Percentiles rank a stretch among this genome's conserved stretches.
Conservation (phyloP, 2,113 vertebrate genomes). For the Hyperopisus bebe region DNA sequence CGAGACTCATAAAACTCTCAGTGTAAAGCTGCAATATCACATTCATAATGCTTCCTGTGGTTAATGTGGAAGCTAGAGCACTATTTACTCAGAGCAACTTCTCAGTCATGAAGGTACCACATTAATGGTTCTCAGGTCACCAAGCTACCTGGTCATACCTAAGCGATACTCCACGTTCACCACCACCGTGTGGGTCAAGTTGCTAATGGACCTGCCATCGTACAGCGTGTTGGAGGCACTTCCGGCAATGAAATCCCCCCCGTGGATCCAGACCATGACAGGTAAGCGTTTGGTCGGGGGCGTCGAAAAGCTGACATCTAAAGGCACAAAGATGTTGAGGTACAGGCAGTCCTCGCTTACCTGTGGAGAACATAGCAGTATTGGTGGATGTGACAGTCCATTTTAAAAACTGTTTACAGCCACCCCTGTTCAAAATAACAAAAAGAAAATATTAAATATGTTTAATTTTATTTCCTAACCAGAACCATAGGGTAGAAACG, state of each 20-base stretch:
- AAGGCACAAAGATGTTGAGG: conserved; percentile 62
- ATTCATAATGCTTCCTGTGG: background rate
- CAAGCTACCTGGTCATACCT: conserved; percentile 41
- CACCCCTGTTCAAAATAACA: background rate
- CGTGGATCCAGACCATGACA: conserved; percentile 69
- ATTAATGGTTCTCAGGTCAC: conserved; percentile 15
- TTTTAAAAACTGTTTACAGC: background rate
- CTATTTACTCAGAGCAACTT: background rate
- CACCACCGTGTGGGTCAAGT: conserved; percentile 58
- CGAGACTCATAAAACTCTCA: background rate
- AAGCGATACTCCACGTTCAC: conserved; percentile 62
- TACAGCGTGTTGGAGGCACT: conserved; percentile 64
- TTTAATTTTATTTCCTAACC: background rate
- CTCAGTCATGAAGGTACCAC: background rate
- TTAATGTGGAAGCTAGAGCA: background rate
- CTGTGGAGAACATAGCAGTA: conserved; percentile 31
- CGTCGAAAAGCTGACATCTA: conserved; percentile 44
- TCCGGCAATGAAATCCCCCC: conserved; percentile 63
- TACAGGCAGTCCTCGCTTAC: conserved; percentile 68
- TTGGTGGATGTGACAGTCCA: background rate
- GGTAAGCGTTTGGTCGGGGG: conserved; percentile 45
- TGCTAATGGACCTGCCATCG: conserved; percentile 64
- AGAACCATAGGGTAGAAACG: background rate
- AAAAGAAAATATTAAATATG: background rate
- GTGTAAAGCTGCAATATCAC: background rate